A percentile compares a stretch with the other conserved stretches of the same genome.
phyloP scores from a whole-genome alignment of 2,113 vertebrate genomes.

The Astatotilapia flaviijosephi region DNA sequence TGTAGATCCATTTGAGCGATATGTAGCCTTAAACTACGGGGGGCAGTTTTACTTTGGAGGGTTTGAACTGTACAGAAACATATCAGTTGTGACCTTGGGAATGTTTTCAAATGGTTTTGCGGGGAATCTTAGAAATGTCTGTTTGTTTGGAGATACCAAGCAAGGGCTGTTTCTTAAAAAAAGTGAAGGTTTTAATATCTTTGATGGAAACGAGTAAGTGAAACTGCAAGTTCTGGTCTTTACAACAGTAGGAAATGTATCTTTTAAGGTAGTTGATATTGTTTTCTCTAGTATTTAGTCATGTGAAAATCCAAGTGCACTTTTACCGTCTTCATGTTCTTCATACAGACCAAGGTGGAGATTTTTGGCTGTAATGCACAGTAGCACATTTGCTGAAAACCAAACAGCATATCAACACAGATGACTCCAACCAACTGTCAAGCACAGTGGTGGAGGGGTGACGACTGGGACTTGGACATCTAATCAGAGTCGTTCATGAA shows the following conservation, averaged over 20 bases:
- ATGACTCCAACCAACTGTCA: neutral
- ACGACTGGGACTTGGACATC: neutral
- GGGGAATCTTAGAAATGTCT: conserved; percentile 78
- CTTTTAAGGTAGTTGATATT: neutral
- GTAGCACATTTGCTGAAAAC: neutral
- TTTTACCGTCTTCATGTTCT: neutral
- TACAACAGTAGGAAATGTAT: neutral
- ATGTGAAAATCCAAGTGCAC: neutral
- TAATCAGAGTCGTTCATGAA: neutral
- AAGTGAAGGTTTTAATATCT: conserved; percentile 80
- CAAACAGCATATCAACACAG: neutral
- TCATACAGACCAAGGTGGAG: neutral
- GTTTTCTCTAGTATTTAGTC: neutral
- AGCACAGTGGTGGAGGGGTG: neutral
- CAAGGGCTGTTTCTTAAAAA: conserved; percentile 66
- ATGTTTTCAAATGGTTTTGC: conserved; percentile 76
- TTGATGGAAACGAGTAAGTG: conserved; percentile 58
- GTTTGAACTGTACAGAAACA: conserved; percentile 75
- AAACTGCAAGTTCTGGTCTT: neutral
- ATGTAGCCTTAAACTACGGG: conserved; percentile 78
- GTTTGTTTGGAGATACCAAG: conserved; percentile 77
- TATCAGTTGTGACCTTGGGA: conserved; percentile 68
- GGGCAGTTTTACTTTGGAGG: conserved; percentile 80
- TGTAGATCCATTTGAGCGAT: conserved; percentile 75
- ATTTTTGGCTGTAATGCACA: neutral